Conservation (phyloP, 1,140 invertebrate genomes). For the Drosophila teissieri region DNA sequence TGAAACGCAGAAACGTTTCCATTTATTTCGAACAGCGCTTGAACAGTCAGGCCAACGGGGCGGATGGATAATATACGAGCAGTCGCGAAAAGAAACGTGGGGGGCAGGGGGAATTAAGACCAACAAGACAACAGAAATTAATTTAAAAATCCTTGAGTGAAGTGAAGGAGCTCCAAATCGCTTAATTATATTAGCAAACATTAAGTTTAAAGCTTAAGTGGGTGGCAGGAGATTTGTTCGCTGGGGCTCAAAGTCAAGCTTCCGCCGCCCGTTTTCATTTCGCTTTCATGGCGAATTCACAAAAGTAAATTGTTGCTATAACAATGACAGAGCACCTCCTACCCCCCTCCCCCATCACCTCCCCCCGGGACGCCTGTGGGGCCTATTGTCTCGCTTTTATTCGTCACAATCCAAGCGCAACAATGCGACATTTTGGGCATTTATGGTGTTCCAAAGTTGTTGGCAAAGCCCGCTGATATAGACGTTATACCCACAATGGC, state of each 20-base stretch:
- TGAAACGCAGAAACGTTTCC: constrained; percentile 26
- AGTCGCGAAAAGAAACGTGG: background rate
- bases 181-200: constrained; percentile 76
- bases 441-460: constrained; percentile 48
- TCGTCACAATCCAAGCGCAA: constrained; percentile 58
- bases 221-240: constrained; percentile 1
- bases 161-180: constrained; percentile 52
- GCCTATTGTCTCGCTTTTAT: constrained; percentile 57
- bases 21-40: constrained; percentile 31
- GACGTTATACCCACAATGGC: constrained; percentile 5
- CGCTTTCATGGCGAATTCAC: constrained; percentile 28
- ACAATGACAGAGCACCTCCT: constrained; percentile 20
- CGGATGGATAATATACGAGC: constrained; percentile 46
- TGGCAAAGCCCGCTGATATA: constrained; percentile 46
- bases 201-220: constrained; percentile 41
- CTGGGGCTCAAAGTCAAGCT: background rate
- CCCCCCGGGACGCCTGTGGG: constrained; percentile 25
- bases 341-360: background rate
- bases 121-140: constrained; percentile 66
- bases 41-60: constrained; percentile 25
- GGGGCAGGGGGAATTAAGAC: constrained; percentile 20
- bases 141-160: constrained; percentile 66
- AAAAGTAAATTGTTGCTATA: constrained; percentile 53
- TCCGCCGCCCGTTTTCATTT: constrained; percentile 18
- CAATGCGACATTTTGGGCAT: constrained; percentile 56